Base-by-base conservation (phyloP, 1,140 invertebrate genomes). In the Augochlora pura region DNA sequence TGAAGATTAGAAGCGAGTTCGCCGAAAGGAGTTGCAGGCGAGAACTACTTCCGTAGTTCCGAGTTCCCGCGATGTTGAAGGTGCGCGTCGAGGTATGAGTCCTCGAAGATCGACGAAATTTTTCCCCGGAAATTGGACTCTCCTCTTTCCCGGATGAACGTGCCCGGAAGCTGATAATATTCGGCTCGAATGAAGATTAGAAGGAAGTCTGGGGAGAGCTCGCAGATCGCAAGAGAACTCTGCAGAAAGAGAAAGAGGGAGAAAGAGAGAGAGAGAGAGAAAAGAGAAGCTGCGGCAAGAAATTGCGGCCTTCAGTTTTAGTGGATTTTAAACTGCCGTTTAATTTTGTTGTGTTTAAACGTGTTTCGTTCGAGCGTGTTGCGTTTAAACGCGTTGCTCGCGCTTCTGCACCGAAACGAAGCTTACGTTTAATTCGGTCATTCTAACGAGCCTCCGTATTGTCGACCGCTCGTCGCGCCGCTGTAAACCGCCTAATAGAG, bases 81-180 rank as follows among this genome's bases (percentile, higher is more conserved):
- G 18, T 39, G 39, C n/a, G 7, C 42, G 42, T 10, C 32, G 9
- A 14, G 38, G 63, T n/a, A 32, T 42, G 63, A 39, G 54, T 57
- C 54, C n/a, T 57, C 54, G 54, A 57, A n/a, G 54, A 57, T 57
- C 59, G 10, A 16, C 16, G 49, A 14, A n/a, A 14, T 60, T 60
- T 60, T 60, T 60, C 54, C 49, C 21, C 23, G 59, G 59, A 60
- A 60, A 60, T 60, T 60, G 59, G 21, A 25, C 21, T 60, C 10
- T n/a, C 21, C 21, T n/a, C 18, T 57, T 57, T 57, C 21, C 7
- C 5, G n/a, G n/a, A n/a, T 21, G n/a, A n/a, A 57, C n/a, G 54
- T 57, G 54, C n/a, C n/a, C 54, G 54, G 54, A 57, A n/a, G 54
- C 18, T 57, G 54, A 57, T 57, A n/a, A 57, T 57, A 57, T 57